A percentile compares a stretch with the other conserved stretches of the same genome.
Conservation (phyloP, 2,888 invertebrate species). For the Plutella xylostella region DNA sequence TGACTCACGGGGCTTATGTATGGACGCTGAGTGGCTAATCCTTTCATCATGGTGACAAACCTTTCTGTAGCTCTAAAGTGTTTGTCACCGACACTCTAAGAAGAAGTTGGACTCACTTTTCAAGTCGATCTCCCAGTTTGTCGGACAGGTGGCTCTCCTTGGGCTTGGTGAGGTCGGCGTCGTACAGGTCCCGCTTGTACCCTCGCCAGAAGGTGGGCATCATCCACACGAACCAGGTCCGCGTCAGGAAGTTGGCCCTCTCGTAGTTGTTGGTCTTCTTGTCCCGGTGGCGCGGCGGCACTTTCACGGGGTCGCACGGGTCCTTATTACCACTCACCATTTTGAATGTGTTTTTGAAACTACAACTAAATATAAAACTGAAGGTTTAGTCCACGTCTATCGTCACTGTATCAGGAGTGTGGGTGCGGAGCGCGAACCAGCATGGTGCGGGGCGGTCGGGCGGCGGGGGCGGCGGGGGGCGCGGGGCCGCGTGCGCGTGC, state of each 20-base stretch:
- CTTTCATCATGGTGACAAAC: too few relatives aligned
- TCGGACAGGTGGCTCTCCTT: constrained; percentile 75
- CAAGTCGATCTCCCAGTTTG: constrained; percentile 72
- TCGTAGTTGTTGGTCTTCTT: constrained; percentile 59
- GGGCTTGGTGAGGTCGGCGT: constrained; percentile 77
- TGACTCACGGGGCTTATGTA: too few relatives aligned
- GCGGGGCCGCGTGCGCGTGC: constrained; percentile 34
- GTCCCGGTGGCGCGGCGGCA: constrained; percentile 55
- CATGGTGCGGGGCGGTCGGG: constrained; percentile 32
- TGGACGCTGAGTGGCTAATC: too few relatives aligned
- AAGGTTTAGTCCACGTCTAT: constrained; percentile 23
- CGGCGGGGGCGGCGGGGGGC: constrained; percentile 25
- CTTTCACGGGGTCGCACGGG: constrained; percentile 48
- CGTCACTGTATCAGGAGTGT: constrained; percentile 24
- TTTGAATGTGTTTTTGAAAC: constrained; percentile 23
- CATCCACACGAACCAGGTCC: constrained; percentile 65
- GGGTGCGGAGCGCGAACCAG: constrained; percentile 30
- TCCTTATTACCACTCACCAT: constrained; percentile 65
- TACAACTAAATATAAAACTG: constrained; percentile 1
- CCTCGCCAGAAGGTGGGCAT: constrained; percentile 71
- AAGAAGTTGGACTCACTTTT: constrained; percentile 69
- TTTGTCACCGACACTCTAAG: too few relatives aligned
- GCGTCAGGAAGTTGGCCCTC: constrained; percentile 51
- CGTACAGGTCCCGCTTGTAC: constrained; percentile 72
- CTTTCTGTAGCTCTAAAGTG: too few relatives aligned